Evolutionary conservation across 2,797 vertebrate genomes (phyloP), one percentile per base, ranked within the genome.

Genomic region (Hyperoplus immaculatus): DNA sequence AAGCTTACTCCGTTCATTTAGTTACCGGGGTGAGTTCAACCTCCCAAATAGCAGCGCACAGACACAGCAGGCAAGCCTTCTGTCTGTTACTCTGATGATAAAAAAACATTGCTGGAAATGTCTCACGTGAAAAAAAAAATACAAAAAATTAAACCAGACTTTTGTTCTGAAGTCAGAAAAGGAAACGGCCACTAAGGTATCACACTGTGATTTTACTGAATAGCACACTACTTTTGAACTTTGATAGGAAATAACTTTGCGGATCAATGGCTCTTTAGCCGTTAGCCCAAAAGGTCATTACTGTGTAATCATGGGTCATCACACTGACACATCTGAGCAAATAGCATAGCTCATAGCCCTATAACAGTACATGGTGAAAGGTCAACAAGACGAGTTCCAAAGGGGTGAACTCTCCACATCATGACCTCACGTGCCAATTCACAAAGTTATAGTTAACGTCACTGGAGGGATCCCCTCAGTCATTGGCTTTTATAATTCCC

Each of bases 1-100:
- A 77, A 90, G 86, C 88, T 92, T 86, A 93, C 90, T 90, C 66
- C 42, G 85, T 88, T 88, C 79, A 89, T 94, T 85, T 91, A 81
- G 86, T 84, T 91, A 79, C 55, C 51, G 14, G 68, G 53, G 77
- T 91, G 91, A 94, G 81, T 89, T 89, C 91, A 94, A 83, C 78
- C 78, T 87, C 76, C 68, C 39, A 6, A 85, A 85, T 11, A 83
- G 78, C 84, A 78, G 51, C 55, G 47, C 72, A 55, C 75, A 84
- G 74, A 88, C 80, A 71, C 39, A 76, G 78, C 66, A 72, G 68
- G 78, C 72, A 80, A 71, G 38, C 56, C 47, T 60, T 64, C 56
- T 80, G 71, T 87, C 60, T 59, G 57, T 72, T 77, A 36, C 58
- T 76, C 69, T 77, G 64, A 69, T 67, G 50, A 55, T 54, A 65